Evolutionary conservation across 2,113 vertebrate genomes (phyloP).

Genomic region (Aphyosemion australe): DNA sequence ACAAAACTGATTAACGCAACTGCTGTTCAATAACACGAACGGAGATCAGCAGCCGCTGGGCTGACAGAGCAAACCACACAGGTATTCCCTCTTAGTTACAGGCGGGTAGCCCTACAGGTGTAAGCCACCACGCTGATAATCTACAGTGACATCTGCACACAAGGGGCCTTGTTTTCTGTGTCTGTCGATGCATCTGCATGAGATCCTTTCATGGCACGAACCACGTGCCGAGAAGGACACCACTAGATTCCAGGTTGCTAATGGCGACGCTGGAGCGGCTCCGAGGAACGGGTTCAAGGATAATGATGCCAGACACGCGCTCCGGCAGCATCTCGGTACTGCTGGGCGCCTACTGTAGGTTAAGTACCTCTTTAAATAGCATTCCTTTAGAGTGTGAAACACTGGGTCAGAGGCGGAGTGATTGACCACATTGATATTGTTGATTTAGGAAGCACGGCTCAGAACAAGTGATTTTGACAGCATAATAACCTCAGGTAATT

Average conservation of each 20-base stretch:
- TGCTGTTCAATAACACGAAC: conserved; percentile 32
- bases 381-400: conserved; percentile 32
- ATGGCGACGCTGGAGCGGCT: conserved; percentile 35
- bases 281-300: conserved; percentile 49
- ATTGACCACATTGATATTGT: conserved; percentile 19
- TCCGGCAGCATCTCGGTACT: conserved; percentile 25
- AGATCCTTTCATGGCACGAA: conserved; percentile 9
- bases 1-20: conserved; percentile 32
- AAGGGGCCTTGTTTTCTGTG: conserved; percentile 11
- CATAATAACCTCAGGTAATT: conserved; percentile 39
- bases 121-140: conserved; percentile 35
- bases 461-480: conserved; percentile 24
- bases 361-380: conserved; percentile 51
- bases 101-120: conserved; percentile 14
- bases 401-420: conserved; percentile 5
- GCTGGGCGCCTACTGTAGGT: conserved; percentile 32
- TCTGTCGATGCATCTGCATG: neutral
- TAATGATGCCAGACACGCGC: conserved; percentile 43
- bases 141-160: conserved; percentile 10
- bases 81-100: conserved; percentile 32
- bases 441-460: conserved; percentile 12
- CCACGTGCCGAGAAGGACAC: neutral
- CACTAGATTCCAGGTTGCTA: neutral
- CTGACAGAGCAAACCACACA: conserved; percentile 37
- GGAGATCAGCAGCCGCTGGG: conserved; percentile 13